phyloP scores from a whole-genome alignment of 35 echinoderm and acorn worm genomes.

The Chiridota heheva region DNA sequence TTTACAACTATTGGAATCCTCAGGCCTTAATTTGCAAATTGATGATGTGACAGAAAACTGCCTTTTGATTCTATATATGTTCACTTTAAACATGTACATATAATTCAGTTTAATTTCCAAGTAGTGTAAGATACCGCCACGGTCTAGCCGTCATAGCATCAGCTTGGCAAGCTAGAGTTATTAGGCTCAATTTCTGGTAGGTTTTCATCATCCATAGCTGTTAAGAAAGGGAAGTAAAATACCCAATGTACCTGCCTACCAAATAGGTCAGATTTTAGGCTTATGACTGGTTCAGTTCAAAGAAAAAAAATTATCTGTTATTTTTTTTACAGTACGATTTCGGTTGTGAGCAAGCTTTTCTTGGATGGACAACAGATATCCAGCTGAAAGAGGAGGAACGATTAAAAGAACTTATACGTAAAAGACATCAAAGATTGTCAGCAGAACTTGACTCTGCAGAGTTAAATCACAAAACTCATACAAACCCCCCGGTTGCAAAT shows the following conservation, averaged over 20 bases:
- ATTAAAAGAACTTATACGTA: slow-evolving; percentile 12
- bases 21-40: no score
- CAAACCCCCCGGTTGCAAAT: background rate
- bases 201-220: background rate
- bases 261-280: background rate
- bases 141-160: no score
- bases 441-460: background rate
- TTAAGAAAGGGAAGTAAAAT: background rate
- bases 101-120: no score
- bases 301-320: no score
- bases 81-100: no score
- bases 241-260: background rate
- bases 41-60: no score
- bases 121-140: no score
- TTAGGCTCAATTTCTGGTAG: background rate
- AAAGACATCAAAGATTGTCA: background rate
- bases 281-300: background rate
- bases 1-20: no score
- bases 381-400: slow-evolving; percentile 3
- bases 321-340: slow-evolving; percentile 40
- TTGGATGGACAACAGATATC: slow-evolving; percentile 29
- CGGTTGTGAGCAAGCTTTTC: slow-evolving; percentile 35
- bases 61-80: no score
- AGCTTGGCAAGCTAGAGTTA: no score
- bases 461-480: background rate